Evolutionary conservation across 2,113 vertebrate species (phyloP).

Genomic region (Scatophagus argus): DNA sequence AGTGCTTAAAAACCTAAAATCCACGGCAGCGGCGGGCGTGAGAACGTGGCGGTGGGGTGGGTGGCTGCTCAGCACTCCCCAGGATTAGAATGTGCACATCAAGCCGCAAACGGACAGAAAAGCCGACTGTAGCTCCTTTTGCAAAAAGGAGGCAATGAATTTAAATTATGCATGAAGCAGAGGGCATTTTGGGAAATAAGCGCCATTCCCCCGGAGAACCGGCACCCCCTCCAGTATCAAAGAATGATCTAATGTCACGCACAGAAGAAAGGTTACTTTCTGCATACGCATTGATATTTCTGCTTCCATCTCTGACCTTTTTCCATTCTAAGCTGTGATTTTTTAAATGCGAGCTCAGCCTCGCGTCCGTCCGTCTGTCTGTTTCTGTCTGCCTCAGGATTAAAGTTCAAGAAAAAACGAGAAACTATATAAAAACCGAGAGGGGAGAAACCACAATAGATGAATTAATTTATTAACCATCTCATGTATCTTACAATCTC

Average conservation of each 20-base stretch:
- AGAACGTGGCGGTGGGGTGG: constrained; percentile 32
- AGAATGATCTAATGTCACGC: constrained; percentile 83
- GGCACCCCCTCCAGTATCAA: constrained; percentile 64
- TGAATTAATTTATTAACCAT: accelerated
- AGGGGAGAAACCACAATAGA: not conserved
- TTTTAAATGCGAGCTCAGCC: constrained; percentile 57
- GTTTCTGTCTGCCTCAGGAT: not conserved
- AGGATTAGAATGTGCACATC: constrained; percentile 65
- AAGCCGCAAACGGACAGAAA: constrained; percentile 64
- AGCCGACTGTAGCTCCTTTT: constrained; percentile 69
- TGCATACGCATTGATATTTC: constrained; percentile 82
- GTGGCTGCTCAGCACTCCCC: constrained; percentile 67
- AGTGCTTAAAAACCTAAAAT: constrained; percentile 66
- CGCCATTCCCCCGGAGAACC: constrained; percentile 49
- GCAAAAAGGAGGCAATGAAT: constrained; percentile 71
- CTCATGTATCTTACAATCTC: not conserved
- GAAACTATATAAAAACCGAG: not conserved
- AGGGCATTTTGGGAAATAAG: constrained; percentile 78
- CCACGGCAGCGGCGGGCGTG: constrained; percentile 40
- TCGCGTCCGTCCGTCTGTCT: constrained; percentile 25
- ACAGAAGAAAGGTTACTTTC: constrained; percentile 84
- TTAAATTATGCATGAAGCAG: constrained; percentile 80
- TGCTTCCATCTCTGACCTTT: constrained; percentile 81
- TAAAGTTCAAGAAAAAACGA: not conserved
- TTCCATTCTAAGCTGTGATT: constrained; percentile 61